Base-by-base conservation (phyloP, 2,888 invertebrate species). In the Orgyia antiqua region DNA sequence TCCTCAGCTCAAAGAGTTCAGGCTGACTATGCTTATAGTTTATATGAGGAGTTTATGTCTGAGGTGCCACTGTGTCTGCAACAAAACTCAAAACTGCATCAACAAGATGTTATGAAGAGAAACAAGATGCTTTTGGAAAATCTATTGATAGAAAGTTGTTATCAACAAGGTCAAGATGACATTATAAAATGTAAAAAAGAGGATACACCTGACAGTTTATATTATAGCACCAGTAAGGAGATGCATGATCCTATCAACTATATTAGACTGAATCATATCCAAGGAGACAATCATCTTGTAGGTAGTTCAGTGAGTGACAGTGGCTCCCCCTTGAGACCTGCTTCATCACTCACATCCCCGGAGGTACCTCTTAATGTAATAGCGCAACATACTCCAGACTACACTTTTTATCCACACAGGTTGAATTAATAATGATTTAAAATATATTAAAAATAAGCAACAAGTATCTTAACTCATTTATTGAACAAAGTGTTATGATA, bases 321-420 rank as follows among this genome's bases (percentile, higher is more conserved):
- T 12, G 24, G 29, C 13, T 29, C 36, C 0, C 24, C 24, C 8
- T 24, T n/a, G 18, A 20, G n/a, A 13, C 36, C 26, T 27, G 39
- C 33, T n/a, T 32, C 44, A 3, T 33, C 31, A 7, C 9, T 24
- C 24, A 30, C 39, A 4, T 15, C 15, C 15, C 15, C 15, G 4
- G 4, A 4, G 15, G 6, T 6, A 15, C 4, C 6, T 4, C 6
- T 15, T 4, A 15, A 15, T 15, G 41, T 50, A 15, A 39, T 46
- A 8, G 27, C 56, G 18, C 50, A 51, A 27, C 60, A 69, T 24
- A 71, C 76, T n/a, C 80, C 80, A 4, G 70, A 77, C 31, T 77
- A 77, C 47, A 51, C 52, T 20, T 80, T 66, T 44, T 80, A 69
- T 39, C 78, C 80, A 7, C 80, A 80, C 45, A 70, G 58, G 52